Percentiles rank a stretch among this genome's conserved stretches.
These are phyloP conservation scores for Vollenhovia emeryi DNA, from an alignment of 1,140 invertebrate species.

Conservation along the genomic window DNA sequence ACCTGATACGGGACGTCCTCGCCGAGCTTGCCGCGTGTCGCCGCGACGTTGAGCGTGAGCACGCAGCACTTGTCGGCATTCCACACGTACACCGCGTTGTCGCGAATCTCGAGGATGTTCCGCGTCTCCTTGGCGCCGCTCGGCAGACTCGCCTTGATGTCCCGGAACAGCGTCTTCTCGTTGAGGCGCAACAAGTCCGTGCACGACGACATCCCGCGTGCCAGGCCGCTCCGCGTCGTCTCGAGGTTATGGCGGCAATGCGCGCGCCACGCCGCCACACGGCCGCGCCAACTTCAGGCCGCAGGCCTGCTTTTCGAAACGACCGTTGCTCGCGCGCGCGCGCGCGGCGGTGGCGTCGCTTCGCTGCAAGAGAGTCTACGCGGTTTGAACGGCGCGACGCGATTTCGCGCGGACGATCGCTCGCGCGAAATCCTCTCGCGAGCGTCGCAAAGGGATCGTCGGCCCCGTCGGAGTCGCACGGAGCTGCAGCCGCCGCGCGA, in stretches of 20 bases:
- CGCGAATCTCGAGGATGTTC: slow-evolving; percentile 87
- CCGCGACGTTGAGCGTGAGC: slow-evolving; percentile 87
- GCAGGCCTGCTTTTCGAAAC: background rate
- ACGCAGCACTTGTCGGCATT: slow-evolving; percentile 88
- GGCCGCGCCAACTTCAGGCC: background rate
- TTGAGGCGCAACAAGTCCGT: slow-evolving; percentile 86
- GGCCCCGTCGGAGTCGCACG: no score
- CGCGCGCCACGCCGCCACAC: slow-evolving; percentile 51
- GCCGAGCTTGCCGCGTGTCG: slow-evolving; percentile 84
- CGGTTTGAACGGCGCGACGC: background rate
- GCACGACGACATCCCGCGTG: slow-evolving; percentile 86
- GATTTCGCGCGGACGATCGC: background rate
- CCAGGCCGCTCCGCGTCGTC: no score
- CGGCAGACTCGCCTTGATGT: slow-evolving; percentile 85
- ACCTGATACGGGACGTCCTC: slow-evolving; percentile 87
- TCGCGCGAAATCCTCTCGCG: no score
- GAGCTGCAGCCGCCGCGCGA: background rate
- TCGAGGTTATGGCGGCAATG: slow-evolving; percentile 56
- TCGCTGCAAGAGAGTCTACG: no score
- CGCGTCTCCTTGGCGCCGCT: slow-evolving; percentile 86
- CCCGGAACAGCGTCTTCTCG: slow-evolving; percentile 87
- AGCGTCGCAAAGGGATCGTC: no score
- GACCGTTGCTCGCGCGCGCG: background rate
- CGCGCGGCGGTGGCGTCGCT: no score
- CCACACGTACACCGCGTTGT: slow-evolving; percentile 89